Evolutionary conservation across 1,140 invertebrate species (phyloP).

Genomic region (Belonocnema kinseyi): DNA sequence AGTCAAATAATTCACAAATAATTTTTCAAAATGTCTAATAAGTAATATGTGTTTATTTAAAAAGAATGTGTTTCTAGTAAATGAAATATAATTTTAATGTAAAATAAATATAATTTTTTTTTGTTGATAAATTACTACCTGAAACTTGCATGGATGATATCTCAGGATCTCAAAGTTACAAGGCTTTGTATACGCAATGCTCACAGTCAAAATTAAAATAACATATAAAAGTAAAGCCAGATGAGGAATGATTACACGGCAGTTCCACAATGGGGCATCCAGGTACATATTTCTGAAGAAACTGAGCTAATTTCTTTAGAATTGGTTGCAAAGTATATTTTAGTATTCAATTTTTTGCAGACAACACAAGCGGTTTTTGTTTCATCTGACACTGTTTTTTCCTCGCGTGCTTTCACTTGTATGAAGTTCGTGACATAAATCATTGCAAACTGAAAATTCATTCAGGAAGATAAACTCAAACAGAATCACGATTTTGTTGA

Average conservation of each 20-base stretch:
- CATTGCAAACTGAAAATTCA: background rate
- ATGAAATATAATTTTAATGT: too few relatives aligned
- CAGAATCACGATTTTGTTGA: constrained; percentile 12
- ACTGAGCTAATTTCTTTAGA: background rate
- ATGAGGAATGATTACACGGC: background rate
- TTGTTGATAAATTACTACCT: background rate
- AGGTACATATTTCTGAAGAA: background rate
- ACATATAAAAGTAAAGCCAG: background rate
- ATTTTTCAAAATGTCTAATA: too few relatives aligned
- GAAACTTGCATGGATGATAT: background rate
- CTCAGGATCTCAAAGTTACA: constrained; percentile 1
- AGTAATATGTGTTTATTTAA: too few relatives aligned
- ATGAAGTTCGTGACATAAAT: background rate
- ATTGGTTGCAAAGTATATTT: background rate
- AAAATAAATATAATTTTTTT: too few relatives aligned
- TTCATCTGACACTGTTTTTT: background rate
- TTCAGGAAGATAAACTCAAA: background rate
- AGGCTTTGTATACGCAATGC: background rate
- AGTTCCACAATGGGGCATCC: background rate
- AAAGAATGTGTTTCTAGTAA: too few relatives aligned
- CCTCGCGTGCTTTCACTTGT: background rate
- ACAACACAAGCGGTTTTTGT: background rate
- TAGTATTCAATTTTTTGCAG: background rate
- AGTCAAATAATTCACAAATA: too few relatives aligned
- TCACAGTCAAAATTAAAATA: background rate